These are phyloP conservation scores for Paracentrotus lividus DNA, from an alignment of 53 echinoderm and acorn worm genomes.

Conservation along the genomic window DNA sequence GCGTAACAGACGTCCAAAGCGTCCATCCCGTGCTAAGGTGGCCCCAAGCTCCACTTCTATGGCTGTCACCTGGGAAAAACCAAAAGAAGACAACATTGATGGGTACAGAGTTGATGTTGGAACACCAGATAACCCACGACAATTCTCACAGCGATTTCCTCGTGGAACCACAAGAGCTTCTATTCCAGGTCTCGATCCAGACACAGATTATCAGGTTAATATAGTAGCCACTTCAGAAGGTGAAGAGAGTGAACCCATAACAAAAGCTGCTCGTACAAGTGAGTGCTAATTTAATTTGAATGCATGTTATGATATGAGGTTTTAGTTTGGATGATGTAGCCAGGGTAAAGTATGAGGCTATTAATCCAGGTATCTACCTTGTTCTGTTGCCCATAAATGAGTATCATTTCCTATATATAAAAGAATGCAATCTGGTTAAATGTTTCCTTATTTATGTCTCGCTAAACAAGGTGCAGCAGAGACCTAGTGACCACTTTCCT, in stretches of 20 bases:
- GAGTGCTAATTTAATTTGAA: background rate
- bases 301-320: background rate
- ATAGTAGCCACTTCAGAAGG: background rate
- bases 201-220: slow-evolving; percentile 59
- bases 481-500: too few relatives aligned
- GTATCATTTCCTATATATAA: background rate
- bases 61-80: slow-evolving; percentile 2
- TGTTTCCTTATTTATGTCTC: too few relatives aligned
- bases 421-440: too few relatives aligned
- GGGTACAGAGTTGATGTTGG: slow-evolving; percentile 62
- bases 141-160: slow-evolving; percentile 35
- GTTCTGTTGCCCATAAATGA: background rate
- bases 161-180: slow-evolving; percentile 9
- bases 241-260: slow-evolving; percentile 56
- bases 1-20: background rate
- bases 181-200: slow-evolving; percentile 24
- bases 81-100: slow-evolving; percentile 32
- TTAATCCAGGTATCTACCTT: too few relatives aligned
- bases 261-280: slow-evolving; percentile 44
- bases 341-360: background rate
- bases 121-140: slow-evolving; percentile 19
- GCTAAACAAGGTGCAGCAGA: too few relatives aligned
- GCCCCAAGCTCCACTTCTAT: slow-evolving; percentile 14
- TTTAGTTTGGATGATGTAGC: background rate
- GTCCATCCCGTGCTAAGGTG: slow-evolving; percentile 18